Evolutionary conservation across 2,797 vertebrate species (phyloP), one percentile per base, ranked within the genome.

Genomic region (Sus cebifrons): DNA sequence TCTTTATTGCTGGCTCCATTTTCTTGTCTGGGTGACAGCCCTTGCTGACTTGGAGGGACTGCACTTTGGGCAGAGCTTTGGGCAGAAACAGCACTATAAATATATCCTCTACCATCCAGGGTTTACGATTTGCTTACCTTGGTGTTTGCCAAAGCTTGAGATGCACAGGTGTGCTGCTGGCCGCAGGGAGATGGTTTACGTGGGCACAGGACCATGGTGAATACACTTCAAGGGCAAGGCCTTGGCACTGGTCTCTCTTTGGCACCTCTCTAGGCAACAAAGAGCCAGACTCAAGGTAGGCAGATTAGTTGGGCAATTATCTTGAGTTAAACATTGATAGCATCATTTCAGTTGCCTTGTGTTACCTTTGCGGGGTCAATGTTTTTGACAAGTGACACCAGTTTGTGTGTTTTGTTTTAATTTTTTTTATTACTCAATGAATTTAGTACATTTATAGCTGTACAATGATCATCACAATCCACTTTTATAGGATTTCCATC

Each of bases 351-450:
- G 67, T 83, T 49, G 60, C 86, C 60, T 60, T 67, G 67, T 68
- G 16, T 90, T 93, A 52, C 77, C 77, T 78, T 67, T 56, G 36
- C 36, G 23, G 60, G 60, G 16, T 65, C 52, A 21, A 10, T 92
- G 52, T 32, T 75, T 92, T 87, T 81, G 58, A 91, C 68, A n/a
- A 64, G 8, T 54, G 14, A 86, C 44, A 93, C 29, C 44, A 23
- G 7, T 95, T 92, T 91, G 36, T 36, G 36, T 36, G 36, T 36
- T 36, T 36, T 36, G 36, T 36, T 36, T 36, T 36, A 36, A 36
- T 36, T 36, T 36, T 36, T 36, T 36, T 36, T 36, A 36, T 36
- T 36, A 36, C 36, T 36, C 36, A 36, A 36, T 36, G 36, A 36
- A 36, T 36, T 36, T 36, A 36, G 36, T 36, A 36, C 36, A 36